These are phyloP conservation scores for Enteromius paludinosus DNA, from an alignment of 2,797 vertebrate genomes.

Conservation along the genomic window DNA sequence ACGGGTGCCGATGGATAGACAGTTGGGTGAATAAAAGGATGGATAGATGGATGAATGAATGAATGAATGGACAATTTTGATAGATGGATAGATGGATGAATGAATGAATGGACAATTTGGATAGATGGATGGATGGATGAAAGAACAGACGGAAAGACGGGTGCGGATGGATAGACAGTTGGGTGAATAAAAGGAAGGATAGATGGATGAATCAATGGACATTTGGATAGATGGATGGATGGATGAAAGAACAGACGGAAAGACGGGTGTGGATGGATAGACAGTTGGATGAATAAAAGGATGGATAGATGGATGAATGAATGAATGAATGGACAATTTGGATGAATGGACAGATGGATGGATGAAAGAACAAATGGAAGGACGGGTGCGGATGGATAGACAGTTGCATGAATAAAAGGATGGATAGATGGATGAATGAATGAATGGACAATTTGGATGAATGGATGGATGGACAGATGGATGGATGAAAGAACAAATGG, in stretches of 20 bases:
- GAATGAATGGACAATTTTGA: not conserved
- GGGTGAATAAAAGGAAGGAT: not conserved
- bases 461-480: not conserved
- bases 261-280: not conserved
- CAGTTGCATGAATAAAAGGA: not conserved
- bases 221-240: no score
- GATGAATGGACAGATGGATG: no score
- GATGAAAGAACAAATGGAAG: not conserved
- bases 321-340: not conserved
- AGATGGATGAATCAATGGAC: not conserved
- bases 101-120: no score
- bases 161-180: not conserved
- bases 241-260: no score
- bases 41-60: rapidly evolving
- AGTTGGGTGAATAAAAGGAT: rapidly evolving
- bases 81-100: not conserved
- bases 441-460: not conserved
- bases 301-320: not conserved
- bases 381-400: not conserved
- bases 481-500: no score
- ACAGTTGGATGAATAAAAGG: not conserved
- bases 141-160: rapidly evolving
- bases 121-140: no score
- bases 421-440: rapidly evolving
- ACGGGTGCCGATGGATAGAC: not conserved